Base-by-base conservation (phyloP, 2,113 vertebrate genomes). In the Melanerpes aurifrons region DNA sequence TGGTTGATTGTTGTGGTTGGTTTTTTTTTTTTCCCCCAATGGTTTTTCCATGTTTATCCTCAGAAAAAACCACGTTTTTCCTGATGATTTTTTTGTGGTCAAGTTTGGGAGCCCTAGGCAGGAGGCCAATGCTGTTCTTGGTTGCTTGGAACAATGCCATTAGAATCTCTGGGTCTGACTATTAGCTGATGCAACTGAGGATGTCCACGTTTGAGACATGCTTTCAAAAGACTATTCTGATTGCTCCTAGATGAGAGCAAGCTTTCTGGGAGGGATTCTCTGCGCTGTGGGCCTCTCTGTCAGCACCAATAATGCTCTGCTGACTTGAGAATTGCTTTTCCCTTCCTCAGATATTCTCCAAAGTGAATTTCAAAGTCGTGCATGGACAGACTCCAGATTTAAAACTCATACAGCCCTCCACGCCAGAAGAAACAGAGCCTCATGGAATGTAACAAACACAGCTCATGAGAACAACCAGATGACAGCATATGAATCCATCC, bases 361-460 rank as follows among this genome's bases (percentile, higher is more conserved):
- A 84, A 86, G 61, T 75, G 82, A 81, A 69, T 81, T 81, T 93
- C 61, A 54, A 90, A 94, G 85, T 96, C 62, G 40, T 91, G 91
- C 82, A 89, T 91, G 91, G 94, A 91, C 68, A 66, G 68, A 77
- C 61, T 95, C 96, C 96, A 96, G 89, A 87, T 82, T 85, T 77
- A 53, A 91, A 92, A 83, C 85, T 87, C 87, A 74, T 56, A 14
- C 40, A 92, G 69, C 29, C 87, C 72, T 80, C 66, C 79, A 87
- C 81, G 91, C 94, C 94, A 95, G 84, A 88, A 86, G 31, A 43
- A 89, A 28, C 75, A 77, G 37, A 92, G 93, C 82, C 91, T 89
- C 54, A 20, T 89, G 75, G 68, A 93, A 86, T 48, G 48, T 64
- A 83, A 77, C 69, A 82, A 93, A 89, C 71, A 96, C 47, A 73